phyloP scores from a whole-genome alignment of 2,797 vertebrate species.

The Galagoides demidoff region DNA sequence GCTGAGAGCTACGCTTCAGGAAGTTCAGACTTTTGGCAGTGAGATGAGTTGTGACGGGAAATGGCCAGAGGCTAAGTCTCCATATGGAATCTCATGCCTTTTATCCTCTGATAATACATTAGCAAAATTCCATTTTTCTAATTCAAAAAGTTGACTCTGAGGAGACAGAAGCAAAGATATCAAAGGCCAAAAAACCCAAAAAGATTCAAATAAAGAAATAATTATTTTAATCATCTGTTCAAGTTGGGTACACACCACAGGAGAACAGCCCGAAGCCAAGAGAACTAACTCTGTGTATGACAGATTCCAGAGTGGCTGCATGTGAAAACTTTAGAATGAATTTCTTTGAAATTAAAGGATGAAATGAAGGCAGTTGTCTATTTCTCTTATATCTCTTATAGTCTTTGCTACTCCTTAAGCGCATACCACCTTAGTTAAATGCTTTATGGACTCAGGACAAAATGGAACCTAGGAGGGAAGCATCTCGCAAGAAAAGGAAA shows the following conservation, averaged over 20 bases:
- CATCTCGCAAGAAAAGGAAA: neutral
- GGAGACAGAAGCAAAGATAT: constrained; percentile 29
- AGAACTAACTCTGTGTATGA: neutral
- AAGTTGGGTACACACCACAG: neutral
- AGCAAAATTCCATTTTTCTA: constrained; percentile 77
- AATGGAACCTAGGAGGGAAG: neutral
- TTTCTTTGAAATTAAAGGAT: constrained; percentile 58
- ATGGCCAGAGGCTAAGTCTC: neutral
- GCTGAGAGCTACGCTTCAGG: neutral
- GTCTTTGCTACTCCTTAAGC: constrained; percentile 22
- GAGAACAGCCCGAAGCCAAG: neutral
- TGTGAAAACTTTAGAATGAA: neutral
- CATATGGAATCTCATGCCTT: constrained; percentile 60
- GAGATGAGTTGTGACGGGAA: neutral
- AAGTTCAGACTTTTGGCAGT: neutral
- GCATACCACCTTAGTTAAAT: neutral
- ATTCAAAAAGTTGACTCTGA: constrained; percentile 73
- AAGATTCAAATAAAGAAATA: constrained; percentile 66
- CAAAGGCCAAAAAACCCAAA: constrained; percentile 44
- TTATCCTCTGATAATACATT: constrained; percentile 64
- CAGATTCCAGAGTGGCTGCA: neutral
- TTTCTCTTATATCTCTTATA: neutral
- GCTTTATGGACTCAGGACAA: neutral
- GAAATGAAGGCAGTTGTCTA: neutral
- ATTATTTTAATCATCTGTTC: constrained; percentile 64